A percentile compares a stretch with the other conserved stretches of the same genome.
phyloP scores from a whole-genome alignment of 2,113 vertebrate genomes.

The Eclectus roratus region DNA sequence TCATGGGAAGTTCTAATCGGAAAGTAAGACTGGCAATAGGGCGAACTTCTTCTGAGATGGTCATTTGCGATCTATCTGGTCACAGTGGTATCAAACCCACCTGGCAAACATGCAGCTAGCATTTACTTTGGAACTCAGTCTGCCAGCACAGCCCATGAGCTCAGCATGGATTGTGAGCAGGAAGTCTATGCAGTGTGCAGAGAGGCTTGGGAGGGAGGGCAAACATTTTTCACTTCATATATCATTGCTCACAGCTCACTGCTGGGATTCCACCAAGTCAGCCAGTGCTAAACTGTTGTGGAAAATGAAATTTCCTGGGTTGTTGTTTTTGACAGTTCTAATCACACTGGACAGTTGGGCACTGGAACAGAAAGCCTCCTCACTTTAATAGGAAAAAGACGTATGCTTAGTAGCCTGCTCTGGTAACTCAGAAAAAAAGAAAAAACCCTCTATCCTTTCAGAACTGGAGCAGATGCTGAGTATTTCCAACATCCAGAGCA shows the following conservation, averaged over 20 bases:
- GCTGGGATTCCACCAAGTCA: constrained; percentile 46
- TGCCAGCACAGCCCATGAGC: background rate
- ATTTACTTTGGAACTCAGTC: background rate
- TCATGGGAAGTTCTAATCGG: background rate
- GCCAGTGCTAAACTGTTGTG: constrained; percentile 41
- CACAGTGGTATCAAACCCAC: background rate
- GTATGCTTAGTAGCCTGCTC: background rate
- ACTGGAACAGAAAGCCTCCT: constrained; percentile 31
- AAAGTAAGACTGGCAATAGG: background rate
- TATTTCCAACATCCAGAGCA: background rate
- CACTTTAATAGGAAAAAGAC: constrained; percentile 24
- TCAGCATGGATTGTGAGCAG: background rate
- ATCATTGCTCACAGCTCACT: constrained; percentile 48
- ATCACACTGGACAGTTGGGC: constrained; percentile 16
- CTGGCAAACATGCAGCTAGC: background rate
- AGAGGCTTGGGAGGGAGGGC: constrained; percentile 6
- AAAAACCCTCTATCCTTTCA: background rate
- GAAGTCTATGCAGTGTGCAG: background rate
- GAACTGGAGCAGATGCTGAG: background rate
- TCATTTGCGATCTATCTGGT: background rate
- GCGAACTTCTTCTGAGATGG: background rate
- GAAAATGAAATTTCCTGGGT: constrained; percentile 55
- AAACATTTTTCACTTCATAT: constrained; percentile 57
- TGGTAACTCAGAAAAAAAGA: background rate
- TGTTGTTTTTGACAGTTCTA: constrained; percentile 43